Percentiles rank a stretch among this genome's conserved stretches.
Conservation (phyloP, 30 jellyfish, hydroid and myxozoan genomes). For the Pseudorhiza aurosa region DNA sequence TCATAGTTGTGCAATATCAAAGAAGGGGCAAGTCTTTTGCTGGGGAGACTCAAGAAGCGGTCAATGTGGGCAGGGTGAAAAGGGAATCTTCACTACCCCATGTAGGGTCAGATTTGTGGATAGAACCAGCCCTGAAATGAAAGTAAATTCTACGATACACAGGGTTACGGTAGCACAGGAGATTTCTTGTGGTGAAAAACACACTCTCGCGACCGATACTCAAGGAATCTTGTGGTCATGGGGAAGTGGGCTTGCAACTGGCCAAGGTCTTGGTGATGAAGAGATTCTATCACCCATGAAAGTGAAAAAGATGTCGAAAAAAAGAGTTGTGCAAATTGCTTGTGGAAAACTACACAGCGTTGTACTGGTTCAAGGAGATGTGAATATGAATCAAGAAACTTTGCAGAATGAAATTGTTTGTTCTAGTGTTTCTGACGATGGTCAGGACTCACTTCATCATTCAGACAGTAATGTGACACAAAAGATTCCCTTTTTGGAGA, state of each 20-base stretch:
- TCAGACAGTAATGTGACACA: conserved; percentile 55
- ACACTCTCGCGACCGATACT: conserved; percentile 71
- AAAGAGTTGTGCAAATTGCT: conserved; percentile 61
- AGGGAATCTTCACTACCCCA: conserved; percentile 92
- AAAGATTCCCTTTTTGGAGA: conserved; percentile 65
- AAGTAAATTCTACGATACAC: neutral
- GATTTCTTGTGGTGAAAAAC: conserved; percentile 84
- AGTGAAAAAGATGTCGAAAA: conserved; percentile 52
- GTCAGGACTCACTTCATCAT: conserved; percentile 44
- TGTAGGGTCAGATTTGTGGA: conserved; percentile 66
- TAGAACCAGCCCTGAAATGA: neutral
- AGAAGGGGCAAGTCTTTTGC: conserved; percentile 76
- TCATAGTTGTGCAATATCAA: conserved; percentile 81
- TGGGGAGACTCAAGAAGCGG: conserved; percentile 99
- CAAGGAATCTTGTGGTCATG: conserved; percentile 91
- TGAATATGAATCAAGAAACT: conserved; percentile 17
- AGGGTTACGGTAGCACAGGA: conserved; percentile 27
- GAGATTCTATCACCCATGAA: conserved; percentile 64
- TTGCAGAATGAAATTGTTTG: conserved; percentile 29
- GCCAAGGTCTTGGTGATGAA: conserved; percentile 68
- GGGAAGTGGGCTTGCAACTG: conserved; percentile 93
- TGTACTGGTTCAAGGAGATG: conserved; percentile 85
- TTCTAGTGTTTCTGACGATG: conserved; percentile 49
- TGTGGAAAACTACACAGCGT: conserved; percentile 86
- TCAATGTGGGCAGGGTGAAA: conserved; percentile 93